Percentiles rank a stretch among this genome's conserved stretches.
These are phyloP conservation scores for Isoperla grammatica DNA, from an alignment of 2,888 invertebrate genomes.

Conservation along the genomic window DNA sequence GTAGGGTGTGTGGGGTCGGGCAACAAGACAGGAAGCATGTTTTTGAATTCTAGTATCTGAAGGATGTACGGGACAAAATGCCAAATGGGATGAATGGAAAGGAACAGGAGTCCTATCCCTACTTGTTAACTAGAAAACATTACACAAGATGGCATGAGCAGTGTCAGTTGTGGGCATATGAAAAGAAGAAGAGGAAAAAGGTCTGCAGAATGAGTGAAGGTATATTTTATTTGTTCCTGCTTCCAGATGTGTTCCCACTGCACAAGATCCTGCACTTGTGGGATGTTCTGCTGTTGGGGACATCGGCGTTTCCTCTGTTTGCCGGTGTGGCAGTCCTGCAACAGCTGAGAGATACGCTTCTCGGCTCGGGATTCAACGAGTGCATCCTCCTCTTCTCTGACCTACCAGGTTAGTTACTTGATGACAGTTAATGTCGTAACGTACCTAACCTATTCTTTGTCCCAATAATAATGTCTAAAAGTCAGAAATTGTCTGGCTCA, in stretches of 20 bases:
- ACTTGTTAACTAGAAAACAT: too few species aligned
- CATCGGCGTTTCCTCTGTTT: conserved; percentile 87
- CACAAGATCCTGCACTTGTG: conserved; percentile 97
- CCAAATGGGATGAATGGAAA: too few species aligned
- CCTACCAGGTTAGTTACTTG: conserved; percentile 58
- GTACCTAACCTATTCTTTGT: not conserved
- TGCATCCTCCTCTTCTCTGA: conserved; percentile 98
- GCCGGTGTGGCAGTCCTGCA: conserved; percentile 90
- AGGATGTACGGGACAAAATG: too few species aligned
- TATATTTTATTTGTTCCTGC: too few species aligned
- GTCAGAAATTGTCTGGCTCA: not conserved
- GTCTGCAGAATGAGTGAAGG: too few species aligned
- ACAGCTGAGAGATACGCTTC: conserved; percentile 75
- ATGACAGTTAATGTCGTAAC: not conserved
- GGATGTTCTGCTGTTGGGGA: conserved; percentile 92
- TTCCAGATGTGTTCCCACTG: conserved; percentile 91
- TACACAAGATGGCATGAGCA: too few species aligned
- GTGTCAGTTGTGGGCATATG: too few species aligned
- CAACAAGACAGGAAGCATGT: too few species aligned
- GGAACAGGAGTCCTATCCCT: too few species aligned
- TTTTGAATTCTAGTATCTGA: too few species aligned
- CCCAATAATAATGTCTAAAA: not conserved
- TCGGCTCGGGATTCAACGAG: conserved; percentile 94
- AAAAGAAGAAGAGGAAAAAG: too few species aligned
- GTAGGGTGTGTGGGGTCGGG: too few species aligned